Evolutionary conservation across 2,888 invertebrate genomes (phyloP), one percentile per base, ranked within the genome.

Genomic region (Phrixothrix hirtus): DNA sequence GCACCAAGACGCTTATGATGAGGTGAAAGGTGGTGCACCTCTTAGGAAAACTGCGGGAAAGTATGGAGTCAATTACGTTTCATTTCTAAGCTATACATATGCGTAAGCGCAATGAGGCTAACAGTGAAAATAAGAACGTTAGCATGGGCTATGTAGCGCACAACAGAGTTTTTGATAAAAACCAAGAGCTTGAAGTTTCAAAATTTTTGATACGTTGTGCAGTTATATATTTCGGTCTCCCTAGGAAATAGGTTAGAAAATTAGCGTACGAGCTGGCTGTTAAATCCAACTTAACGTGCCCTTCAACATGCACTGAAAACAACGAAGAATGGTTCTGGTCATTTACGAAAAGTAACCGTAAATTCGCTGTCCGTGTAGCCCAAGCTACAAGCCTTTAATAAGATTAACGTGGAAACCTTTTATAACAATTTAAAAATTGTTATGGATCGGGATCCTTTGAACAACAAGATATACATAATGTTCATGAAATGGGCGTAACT

Each of bases 401-500:
- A 47, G 16, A 34, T 6, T n/a, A n/a, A n/a, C n/a, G n/a, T n/a
- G n/a, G n/a, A n/a, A n/a, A n/a, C n/a, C n/a, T n/a, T n/a, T n/a
- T 3, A 27, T n/a, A n/a, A n/a, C n/a, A n/a, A n/a, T n/a, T n/a
- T n/a, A n/a, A n/a, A n/a, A n/a, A n/a, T n/a, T n/a, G 63, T 64
- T 44, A 39, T 56, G 57, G 62, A 57, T 7, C n/a, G n/a, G n/a
- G n/a, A n/a, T n/a, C n/a, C 17, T 63, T 62, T 62, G 46, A 51
- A 55, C 50, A 62, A 21, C 56, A 62, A 27, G 63, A 72, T 56
- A 72, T 75, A 32, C 75, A 61, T 47, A 75, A 76, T 59, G 54
- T 69, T 11, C 72, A 74, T 42, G 70, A 75, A 58, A 70, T 70
- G 1, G 73, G 71, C 1, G 55, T n/a, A n/a, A n/a, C n/a, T n/a